Evolutionary conservation across 2,888 invertebrate genomes (phyloP).

Genomic region (Trichopria drosophilae): DNA sequence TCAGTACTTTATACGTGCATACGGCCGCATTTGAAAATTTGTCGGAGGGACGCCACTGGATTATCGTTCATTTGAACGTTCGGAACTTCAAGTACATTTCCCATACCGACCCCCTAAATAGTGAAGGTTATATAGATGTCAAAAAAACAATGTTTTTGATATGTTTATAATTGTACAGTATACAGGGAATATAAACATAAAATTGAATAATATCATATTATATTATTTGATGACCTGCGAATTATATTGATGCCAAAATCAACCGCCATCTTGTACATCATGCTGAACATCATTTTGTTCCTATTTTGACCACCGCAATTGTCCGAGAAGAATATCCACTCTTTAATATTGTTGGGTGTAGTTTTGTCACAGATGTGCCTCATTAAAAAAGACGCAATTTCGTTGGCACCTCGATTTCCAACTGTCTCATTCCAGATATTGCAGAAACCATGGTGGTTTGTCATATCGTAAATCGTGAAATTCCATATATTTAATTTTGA

Average conservation of each 20-base stretch:
- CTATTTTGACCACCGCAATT: conserved; percentile 5
- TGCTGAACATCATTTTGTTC: neutral
- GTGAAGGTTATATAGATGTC: no score
- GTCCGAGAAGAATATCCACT: neutral
- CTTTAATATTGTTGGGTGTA: neutral
- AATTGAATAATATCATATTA: conserved; percentile 1
- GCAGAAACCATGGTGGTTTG: conserved; percentile 26
- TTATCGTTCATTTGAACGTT: no score
- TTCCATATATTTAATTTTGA: conserved; percentile 27
- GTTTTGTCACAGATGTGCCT: neutral
- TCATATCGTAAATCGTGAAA: conserved; percentile 29
- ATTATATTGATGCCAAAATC: conserved; percentile 2
- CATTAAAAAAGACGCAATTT: conserved; percentile 29
- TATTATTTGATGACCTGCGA: no score
- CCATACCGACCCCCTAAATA: no score
- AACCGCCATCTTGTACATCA: neutral
- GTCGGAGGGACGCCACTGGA: no score
- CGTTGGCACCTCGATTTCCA: conserved; percentile 35
- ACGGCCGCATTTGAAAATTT: no score
- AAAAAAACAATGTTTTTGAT: no score
- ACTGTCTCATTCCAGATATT: conserved; percentile 38
- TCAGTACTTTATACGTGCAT: no score
- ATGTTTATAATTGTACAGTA: no score
- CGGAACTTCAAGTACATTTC: no score
- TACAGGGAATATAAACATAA: no score